Evolutionary conservation across 2,113 vertebrate genomes (phyloP), one percentile per base, ranked within the genome.

Genomic region (Caretta caretta): DNA sequence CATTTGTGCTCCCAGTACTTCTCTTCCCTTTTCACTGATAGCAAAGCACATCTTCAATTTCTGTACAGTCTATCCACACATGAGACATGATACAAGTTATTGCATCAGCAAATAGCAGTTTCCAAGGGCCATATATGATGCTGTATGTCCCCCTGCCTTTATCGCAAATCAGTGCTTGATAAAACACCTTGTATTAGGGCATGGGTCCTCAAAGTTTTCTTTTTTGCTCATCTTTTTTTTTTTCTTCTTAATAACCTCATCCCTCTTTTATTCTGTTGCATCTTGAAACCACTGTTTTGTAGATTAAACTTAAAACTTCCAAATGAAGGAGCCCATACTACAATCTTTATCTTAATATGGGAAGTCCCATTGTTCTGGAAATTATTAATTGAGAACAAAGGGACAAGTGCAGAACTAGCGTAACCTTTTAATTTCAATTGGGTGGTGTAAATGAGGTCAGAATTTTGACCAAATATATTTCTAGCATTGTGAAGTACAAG

Each of bases 1-100:
- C 83, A 0, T 89, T 59, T 78, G 49, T 92, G 24, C 42, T 69
- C n/a, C 8, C 87, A 22, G 5, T 80, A 22, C 75, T 46, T 27
- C 24, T 46, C 42, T 76, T 76, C 10, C 75, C 90, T 94, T 90
- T 80, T 94, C 20, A 69, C 19, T 85, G 53, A 2, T 88, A 69
- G 80, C 78, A 56, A 9, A 35, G 14, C 8, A 22, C 8, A 10
- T 75, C 25, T 48, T 92, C 49, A 62, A 65, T 86, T 94, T 53
- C 25, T 89, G 56, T 90, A 53, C 0, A 1, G 42, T 75, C 51
- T 95, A 10, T 80, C 87, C 12, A 91, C 19, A 51, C 50, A 7
- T 35, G 27, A n/a, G 56, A 31, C 22, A 83, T 90, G 31, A 14
- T 12, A 6, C 87, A 7, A 14, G 65, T 42, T 82, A 24, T 89